Evolutionary conservation across 2,113 vertebrate genomes (phyloP), one percentile per base, ranked within the genome.

Genomic region (Calypte anna): DNA sequence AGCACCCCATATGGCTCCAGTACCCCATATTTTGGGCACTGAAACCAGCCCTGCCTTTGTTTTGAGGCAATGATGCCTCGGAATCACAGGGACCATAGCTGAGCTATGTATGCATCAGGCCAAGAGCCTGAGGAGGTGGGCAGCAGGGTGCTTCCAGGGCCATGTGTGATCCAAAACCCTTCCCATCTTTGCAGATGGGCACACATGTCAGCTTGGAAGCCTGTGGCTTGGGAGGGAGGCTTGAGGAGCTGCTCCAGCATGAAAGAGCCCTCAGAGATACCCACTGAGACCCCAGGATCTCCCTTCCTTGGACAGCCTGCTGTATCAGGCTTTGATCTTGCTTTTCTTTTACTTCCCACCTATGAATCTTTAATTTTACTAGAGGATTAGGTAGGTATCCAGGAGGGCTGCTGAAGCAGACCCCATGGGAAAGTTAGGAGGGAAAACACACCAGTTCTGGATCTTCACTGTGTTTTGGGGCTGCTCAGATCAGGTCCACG

Each of bases 111-210:
- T 22, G 44, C 36, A 38, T 38, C 36, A 59, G 7, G 14, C 50
- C 24, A 22, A 72, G 38, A 82, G 15, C 14, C 53, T 0, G 0
- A 84, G 43, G 76, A 88, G 22, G 33, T 0, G 7, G 25, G 25
- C 67, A 85, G 27, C 18, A 61, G 4, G 9, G 7, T 0, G 0
- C 17, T 61, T 83, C 0, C 1, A 66, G 68, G 22, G 9, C 43
- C 14, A 11, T 5, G 2, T 0, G 1, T 31, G 15, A 61, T 74
- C 33, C 1, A 1, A 88, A 82, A 73, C 9, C 12, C 18, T 77
- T 30, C 8, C 24, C 0, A 0, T 70, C 27, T 7, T 16, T 18
- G 51, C 30, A 80, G 28, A 48, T 50, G 27, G 23, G 3, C 33
- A 24, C 28, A 55, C 6, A 4, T 12, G 30, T 14, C 50, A 53